Base-by-base conservation (phyloP, 2,888 invertebrate species). In the Lasioglossum zephyrum region DNA sequence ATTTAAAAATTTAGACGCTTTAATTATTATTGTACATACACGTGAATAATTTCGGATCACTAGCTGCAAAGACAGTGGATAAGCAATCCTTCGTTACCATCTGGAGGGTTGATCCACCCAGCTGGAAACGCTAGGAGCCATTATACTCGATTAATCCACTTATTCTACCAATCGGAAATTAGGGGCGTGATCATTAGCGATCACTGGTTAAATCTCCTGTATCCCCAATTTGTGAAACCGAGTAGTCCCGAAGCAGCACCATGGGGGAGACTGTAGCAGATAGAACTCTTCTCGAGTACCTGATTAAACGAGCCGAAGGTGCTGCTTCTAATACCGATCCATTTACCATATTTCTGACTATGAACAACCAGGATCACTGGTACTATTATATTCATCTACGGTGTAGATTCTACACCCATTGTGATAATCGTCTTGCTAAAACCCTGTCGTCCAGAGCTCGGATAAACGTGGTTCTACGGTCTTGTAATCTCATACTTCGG, bases 401-500 rank as follows among this genome's bases (percentile, higher is more conserved):
- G 49, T 36, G 73, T 73, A 16, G 31, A 63, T 63, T 63, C 31
- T 41, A 39, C 39, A 69, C n/a, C 22, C 18, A 39, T 41, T 69
- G 69, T 9, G 39, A 31, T 41, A 39, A 69, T 69, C 39, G 41
- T 39, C 41, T 41, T n/a, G 39, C 39, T 69, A 22, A 39, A 53
- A 74, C n/a, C 53, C 39, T 53, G 74, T 22, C 49, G 13, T n/a
- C 53, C 22, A 53, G 11, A 36, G n/a, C 49, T 49, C 73, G 47
- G 22, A 66, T 31, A 8, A 66, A 36, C 66, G 66, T 66, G 26
- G 31, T 31, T 31, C 36, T 2, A 31, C 31, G 6, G 18, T 69
- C 31, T 16, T 31, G 26, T 75, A 75, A 75, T n/a, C 60, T 18
- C 22, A 75, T 60, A 39, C 39, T 63, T 63, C 72, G 13, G 49